Evolutionary conservation across 37 sponge, comb jelly and placozoan species (phyloP).

Genomic region (Tethya wilhelma): DNA sequence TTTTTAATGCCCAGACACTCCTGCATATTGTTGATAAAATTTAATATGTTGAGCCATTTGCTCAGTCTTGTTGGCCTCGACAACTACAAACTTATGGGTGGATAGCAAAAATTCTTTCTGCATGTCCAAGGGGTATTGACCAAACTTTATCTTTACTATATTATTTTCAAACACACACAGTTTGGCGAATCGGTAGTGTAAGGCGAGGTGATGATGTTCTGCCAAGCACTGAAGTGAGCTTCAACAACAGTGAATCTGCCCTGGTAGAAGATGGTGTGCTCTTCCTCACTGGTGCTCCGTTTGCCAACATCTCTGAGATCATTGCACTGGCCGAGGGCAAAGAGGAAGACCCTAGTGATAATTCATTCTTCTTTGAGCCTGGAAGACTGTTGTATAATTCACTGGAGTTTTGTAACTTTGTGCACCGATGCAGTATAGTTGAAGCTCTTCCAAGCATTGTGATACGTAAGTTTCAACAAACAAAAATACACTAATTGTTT

Average conservation of each 20-base stretch:
- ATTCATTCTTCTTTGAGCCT: constrained; percentile 67
- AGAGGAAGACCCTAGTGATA: constrained; percentile 22
- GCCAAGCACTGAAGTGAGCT: constrained; percentile 64
- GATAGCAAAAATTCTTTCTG: too few relatives aligned
- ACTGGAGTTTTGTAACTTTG: constrained; percentile 79
- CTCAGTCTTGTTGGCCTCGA: too few relatives aligned
- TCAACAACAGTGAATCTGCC: constrained; percentile 30
- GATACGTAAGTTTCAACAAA: constrained; percentile 79
- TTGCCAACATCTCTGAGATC: constrained; percentile 73
- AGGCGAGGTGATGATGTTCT: constrained; percentile 47
- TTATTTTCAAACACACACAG: constrained; percentile 31
- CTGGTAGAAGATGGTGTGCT: constrained; percentile 45
- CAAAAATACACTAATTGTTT: too few relatives aligned
- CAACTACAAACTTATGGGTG: too few relatives aligned
- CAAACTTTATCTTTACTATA: neutral
- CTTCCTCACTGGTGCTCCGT: constrained; percentile 32
- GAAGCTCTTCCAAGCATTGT: constrained; percentile 50
- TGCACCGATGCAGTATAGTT: constrained; percentile 60
- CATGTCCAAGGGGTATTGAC: neutral
- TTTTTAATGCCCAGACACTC: too few relatives aligned
- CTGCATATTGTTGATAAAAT: too few relatives aligned
- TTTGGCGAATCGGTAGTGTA: constrained; percentile 77
- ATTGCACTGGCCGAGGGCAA: constrained; percentile 70
- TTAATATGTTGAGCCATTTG: too few relatives aligned
- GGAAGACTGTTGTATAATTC: constrained; percentile 76